Evolutionary conservation across 2,888 invertebrate genomes (phyloP).

Genomic region (Cheilosia vulpina): DNA sequence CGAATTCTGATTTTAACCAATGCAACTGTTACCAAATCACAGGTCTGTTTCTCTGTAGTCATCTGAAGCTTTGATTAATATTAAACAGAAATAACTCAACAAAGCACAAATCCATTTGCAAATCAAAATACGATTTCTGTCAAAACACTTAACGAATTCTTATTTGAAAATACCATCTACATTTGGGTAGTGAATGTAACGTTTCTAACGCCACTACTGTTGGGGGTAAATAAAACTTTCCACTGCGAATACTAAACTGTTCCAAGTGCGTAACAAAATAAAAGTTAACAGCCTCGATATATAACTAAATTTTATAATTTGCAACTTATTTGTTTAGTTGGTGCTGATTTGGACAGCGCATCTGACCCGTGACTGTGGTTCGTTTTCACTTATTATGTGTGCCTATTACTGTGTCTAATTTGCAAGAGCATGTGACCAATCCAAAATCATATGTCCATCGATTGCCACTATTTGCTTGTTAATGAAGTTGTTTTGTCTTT

Average conservation of each 20-base stretch:
- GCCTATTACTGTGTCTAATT: background rate
- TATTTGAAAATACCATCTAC: no score
- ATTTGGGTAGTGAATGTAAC: no score
- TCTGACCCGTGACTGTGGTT: conserved; percentile 36
- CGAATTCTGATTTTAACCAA: background rate
- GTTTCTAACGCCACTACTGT: no score
- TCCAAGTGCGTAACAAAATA: background rate
- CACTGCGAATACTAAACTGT: background rate
- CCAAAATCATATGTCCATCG: background rate
- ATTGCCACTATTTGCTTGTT: conserved; percentile 20
- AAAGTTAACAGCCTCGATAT: background rate
- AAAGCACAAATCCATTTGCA: no score
- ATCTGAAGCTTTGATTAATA: background rate
- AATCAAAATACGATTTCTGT: no score
- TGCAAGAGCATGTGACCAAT: conserved; percentile 30
- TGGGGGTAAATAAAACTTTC: background rate
- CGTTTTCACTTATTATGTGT: conserved; percentile 27
- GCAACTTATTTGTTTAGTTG: conserved; percentile 1
- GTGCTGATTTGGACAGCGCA: conserved; percentile 14
- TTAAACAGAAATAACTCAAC: background rate
- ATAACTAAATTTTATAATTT: background rate
- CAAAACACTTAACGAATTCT: no score
- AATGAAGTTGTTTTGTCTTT: conserved; percentile 20
- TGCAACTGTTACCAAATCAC: background rate
- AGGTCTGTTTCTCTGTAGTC: background rate